Conservation (phyloP, 1,140 invertebrate genomes). For the Pogonomyrmex californicus region DNA sequence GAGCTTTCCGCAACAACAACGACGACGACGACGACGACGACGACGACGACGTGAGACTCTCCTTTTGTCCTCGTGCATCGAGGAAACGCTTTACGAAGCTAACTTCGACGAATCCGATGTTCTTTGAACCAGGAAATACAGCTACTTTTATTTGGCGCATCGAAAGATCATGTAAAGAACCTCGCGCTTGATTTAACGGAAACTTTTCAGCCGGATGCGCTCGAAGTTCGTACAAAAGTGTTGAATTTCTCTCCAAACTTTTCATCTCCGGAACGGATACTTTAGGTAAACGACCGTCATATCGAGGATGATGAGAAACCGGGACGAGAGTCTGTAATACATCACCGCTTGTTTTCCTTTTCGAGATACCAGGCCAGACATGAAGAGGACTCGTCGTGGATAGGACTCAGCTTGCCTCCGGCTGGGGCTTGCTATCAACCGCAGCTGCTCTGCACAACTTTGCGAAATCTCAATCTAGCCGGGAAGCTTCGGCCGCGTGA, state of each 20-base stretch:
- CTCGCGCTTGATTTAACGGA: not conserved
- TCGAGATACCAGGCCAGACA: constrained; percentile 14
- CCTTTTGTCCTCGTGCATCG: not conserved
- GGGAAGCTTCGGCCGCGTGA: too few species aligned
- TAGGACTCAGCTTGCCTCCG: not conserved
- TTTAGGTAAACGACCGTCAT: not conserved
- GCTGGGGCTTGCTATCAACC: not conserved
- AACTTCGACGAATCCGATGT: not conserved
- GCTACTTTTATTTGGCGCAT: not conserved
- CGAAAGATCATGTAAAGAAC: not conserved
- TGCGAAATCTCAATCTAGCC: not conserved
- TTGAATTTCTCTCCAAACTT: not conserved
- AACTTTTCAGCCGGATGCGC: not conserved
- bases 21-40: too few species aligned
- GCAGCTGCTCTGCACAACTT: not conserved
- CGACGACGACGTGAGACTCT: not conserved
- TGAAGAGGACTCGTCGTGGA: not conserved
- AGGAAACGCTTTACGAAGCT: not conserved
- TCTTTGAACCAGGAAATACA: not conserved
- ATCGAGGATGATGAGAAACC: not conserved
- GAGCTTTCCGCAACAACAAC: not conserved
- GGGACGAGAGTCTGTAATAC: not conserved
- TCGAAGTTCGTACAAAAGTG: not conserved
- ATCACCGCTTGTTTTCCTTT: not conserved
- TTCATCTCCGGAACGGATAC: not conserved